Conservation (phyloP, 2,888 invertebrate species). For the Cenopis cana region DNA sequence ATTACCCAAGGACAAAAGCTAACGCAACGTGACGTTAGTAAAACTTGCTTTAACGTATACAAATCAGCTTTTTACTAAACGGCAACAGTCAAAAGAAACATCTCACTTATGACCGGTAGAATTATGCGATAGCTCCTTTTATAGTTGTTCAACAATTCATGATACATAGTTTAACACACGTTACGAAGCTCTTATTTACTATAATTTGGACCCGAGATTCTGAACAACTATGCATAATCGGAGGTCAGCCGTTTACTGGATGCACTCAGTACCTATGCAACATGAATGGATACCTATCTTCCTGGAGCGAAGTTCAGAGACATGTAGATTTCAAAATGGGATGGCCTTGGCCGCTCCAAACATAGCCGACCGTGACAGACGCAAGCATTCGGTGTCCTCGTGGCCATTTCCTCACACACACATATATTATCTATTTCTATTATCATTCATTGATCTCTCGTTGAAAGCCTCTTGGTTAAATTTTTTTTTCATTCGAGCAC, state of each 20-base stretch:
- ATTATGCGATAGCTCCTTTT: constrained; percentile 7
- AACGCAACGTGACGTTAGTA: background rate
- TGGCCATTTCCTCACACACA: constrained; percentile 8
- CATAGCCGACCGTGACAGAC: constrained; percentile 41
- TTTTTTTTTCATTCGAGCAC: background rate
- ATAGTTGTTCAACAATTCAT: background rate
- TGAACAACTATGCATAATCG: background rate
- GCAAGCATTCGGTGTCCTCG: constrained; percentile 25
- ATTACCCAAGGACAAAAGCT: background rate
- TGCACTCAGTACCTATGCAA: background rate
- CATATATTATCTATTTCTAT: background rate
- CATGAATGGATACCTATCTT: constrained; percentile 6
- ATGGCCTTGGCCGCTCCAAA: constrained; percentile 39
- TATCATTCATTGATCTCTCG: background rate
- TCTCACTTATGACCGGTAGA: background rate
- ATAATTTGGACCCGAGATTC: background rate
- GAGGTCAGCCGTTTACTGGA: background rate
- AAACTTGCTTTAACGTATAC: constrained; percentile 1
- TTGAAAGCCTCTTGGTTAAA: background rate
- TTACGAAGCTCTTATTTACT: background rate
- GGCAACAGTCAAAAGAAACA: constrained; percentile 9
- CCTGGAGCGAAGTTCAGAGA: constrained; percentile 31
- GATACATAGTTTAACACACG: background rate
- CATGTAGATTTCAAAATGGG: constrained; percentile 11
- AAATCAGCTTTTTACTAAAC: constrained; percentile 11